These are phyloP conservation scores for Psephotus haematonotus DNA, from an alignment of 2,113 vertebrate genomes.

Conservation along the genomic window DNA sequence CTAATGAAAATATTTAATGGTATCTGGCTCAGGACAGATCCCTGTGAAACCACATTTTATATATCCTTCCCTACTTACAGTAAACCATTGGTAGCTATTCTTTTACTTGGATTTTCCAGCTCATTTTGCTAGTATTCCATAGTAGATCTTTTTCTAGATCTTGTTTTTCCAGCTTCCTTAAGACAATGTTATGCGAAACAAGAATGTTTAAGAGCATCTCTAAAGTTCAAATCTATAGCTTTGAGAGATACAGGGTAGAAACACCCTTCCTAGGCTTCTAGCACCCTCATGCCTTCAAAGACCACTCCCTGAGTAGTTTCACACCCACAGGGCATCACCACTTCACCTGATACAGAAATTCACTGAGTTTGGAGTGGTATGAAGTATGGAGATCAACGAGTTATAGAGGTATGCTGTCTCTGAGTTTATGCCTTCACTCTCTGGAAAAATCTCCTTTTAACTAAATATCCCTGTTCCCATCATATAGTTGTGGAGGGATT, in stretches of 20 bases:
- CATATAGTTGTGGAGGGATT: background rate
- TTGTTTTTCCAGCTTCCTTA: background rate
- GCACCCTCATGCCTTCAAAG: background rate
- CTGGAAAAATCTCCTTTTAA: background rate
- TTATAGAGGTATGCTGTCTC: background rate
- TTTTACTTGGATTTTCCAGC: background rate
- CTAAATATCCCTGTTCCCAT: background rate
- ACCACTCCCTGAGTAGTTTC: background rate
- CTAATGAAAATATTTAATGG: conserved; percentile 5
- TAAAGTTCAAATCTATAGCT: background rate
- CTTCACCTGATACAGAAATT: background rate
- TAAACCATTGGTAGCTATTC: background rate
- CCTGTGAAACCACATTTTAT: background rate
- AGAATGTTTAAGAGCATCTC: background rate
- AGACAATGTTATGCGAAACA: background rate
- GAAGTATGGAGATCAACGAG: background rate
- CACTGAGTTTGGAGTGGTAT: background rate
- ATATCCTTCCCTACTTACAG: background rate
- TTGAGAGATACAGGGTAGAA: background rate
- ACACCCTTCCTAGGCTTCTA: background rate
- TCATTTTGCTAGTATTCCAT: background rate
- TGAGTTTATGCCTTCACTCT: background rate
- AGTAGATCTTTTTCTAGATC: background rate
- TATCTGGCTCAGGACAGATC: background rate
- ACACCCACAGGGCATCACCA: rapidly evolving